A percentile compares a stretch with the other conserved stretches of the same genome.
Conservation (phyloP, 2,113 vertebrate genomes). For the Oxyura jamaicensis region DNA sequence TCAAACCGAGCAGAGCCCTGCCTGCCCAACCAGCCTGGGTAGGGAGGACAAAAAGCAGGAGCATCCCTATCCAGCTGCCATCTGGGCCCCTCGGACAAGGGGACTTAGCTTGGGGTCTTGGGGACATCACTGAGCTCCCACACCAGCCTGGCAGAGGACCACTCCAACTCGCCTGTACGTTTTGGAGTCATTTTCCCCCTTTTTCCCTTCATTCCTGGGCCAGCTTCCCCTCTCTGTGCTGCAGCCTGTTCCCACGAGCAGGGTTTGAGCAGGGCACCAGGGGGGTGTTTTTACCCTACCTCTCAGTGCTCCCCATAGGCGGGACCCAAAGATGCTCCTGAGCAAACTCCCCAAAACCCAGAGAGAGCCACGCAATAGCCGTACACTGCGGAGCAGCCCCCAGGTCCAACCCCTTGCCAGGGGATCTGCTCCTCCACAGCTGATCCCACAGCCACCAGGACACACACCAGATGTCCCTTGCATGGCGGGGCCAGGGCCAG, state of each 20-base stretch:
- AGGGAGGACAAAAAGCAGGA: background rate
- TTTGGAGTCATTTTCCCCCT: background rate
- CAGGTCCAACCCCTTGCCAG: background rate
- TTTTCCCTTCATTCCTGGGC: background rate
- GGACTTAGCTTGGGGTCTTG: background rate
- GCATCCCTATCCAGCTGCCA: background rate
- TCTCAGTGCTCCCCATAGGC: background rate
- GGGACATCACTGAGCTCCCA: background rate
- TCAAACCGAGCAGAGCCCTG: background rate
- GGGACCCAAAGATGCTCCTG: background rate
- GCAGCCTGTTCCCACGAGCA: background rate
- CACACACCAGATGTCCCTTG: background rate
- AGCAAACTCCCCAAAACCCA: background rate
- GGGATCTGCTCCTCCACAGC: background rate
- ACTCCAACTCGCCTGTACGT: background rate
- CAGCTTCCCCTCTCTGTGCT: background rate
- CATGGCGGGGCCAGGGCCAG: accelerated
- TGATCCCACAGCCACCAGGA: background rate
- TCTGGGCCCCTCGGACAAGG: background rate
- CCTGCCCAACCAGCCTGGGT: background rate
- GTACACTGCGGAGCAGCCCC: accelerated
- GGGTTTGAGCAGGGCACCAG: background rate
- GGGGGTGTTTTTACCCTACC: background rate
- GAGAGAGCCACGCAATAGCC: background rate
- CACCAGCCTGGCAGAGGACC: background rate